Conservation (phyloP, 2,113 vertebrate species). For the Pica pica region DNA sequence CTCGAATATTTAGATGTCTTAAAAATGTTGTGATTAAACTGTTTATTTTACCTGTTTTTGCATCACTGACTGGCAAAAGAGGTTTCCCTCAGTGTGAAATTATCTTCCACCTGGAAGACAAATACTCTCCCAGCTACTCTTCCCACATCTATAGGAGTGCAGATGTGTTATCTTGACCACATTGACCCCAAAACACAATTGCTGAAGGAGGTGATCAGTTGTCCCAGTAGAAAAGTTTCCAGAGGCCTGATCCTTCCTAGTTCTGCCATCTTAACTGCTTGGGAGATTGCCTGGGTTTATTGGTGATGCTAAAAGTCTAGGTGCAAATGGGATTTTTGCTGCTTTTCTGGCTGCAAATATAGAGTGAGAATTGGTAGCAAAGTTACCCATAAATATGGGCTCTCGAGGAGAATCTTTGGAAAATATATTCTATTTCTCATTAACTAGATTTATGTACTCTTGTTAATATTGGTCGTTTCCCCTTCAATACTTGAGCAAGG, state of each 20-base stretch:
- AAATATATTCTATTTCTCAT: slow-evolving; percentile 6
- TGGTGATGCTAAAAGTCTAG: neutral
- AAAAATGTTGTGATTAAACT: neutral
- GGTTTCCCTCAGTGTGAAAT: neutral
- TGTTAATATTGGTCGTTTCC: neutral
- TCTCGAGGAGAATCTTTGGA: neutral
- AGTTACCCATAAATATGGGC: neutral
- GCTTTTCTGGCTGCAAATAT: neutral
- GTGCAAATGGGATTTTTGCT: neutral
- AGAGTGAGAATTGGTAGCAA: neutral
- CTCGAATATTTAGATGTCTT: neutral
- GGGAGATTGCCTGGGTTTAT: neutral
- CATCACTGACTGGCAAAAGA: neutral
- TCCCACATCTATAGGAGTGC: neutral
- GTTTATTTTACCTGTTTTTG: neutral
- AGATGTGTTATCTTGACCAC: neutral
- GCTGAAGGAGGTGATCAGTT: neutral
- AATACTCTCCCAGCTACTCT: neutral
- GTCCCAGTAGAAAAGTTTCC: neutral
- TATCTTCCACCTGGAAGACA: neutral
- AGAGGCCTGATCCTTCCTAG: neutral
- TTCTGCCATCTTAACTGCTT: neutral
- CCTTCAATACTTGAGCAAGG: neutral
- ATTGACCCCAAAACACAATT: neutral
- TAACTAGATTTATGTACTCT: slow-evolving; percentile 15